Evolutionary conservation across 53 echinoderm and acorn worm genomes (phyloP).

Genomic region (Stichopus horrens): DNA sequence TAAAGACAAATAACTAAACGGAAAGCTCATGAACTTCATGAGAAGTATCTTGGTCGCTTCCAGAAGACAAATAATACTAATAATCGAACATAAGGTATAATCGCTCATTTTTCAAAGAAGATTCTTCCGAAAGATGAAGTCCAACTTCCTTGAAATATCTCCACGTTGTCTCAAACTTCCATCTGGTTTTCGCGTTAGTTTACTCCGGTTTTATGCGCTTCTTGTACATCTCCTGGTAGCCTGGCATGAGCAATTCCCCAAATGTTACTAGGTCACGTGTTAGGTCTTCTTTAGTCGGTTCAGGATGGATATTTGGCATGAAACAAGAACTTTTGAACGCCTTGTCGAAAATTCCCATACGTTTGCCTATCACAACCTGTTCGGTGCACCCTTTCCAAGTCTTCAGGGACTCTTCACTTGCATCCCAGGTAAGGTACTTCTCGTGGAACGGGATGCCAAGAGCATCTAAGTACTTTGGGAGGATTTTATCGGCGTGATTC

Average conservation of each 20-base stretch:
- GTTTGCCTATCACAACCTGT: conserved; percentile 5
- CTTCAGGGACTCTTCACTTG: not conserved
- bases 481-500: conserved; percentile 27
- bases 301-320: not conserved
- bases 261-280: not conserved
- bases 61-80: too few species aligned
- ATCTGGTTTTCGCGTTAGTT: not conserved
- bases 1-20: too few species aligned
- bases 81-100: too few species aligned
- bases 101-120: too few species aligned
- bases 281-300: conserved; percentile 19
- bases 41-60: too few species aligned
- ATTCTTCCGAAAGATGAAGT: too few species aligned
- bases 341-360: conserved; percentile 15
- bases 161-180: not conserved
- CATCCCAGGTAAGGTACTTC: conserved; percentile 37
- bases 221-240: conserved; percentile 16
- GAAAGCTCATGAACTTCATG: too few species aligned
- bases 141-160: too few species aligned
- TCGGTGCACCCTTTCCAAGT: conserved; percentile 16
- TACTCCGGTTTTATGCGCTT: conserved; percentile 29
- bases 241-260: not conserved
- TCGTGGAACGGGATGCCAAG: conserved; percentile 26
- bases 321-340: conserved; percentile 32
- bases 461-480: not conserved